Conservation (phyloP, 2,797 vertebrate species). For the Cygnus olor region DNA sequence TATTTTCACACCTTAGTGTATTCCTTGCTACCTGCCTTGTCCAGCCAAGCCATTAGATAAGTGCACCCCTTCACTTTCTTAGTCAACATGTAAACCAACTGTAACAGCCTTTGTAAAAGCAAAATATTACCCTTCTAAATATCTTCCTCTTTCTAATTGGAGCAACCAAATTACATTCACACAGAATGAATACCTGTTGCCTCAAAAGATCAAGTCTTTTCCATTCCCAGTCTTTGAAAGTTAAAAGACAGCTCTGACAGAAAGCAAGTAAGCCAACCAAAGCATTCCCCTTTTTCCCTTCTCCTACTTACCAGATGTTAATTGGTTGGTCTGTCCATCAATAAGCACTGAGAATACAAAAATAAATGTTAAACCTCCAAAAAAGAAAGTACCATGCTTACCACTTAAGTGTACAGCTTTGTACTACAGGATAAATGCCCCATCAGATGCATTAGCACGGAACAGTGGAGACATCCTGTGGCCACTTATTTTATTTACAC, state of each 20-base stretch:
- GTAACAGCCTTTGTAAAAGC: background rate
- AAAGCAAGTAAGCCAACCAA: background rate
- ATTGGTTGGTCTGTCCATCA: background rate
- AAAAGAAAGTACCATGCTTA: background rate
- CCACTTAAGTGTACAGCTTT: background rate
- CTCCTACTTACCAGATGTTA: background rate
- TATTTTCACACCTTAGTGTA: background rate
- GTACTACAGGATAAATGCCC: background rate
- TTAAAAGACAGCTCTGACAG: background rate
- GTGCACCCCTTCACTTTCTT: background rate
- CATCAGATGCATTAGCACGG: background rate
- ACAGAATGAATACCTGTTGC: background rate
- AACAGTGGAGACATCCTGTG: conserved; percentile 71
- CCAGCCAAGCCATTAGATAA: background rate
- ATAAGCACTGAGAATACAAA: background rate
- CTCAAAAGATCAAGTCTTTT: background rate
- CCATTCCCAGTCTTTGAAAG: background rate
- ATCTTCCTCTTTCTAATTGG: background rate
- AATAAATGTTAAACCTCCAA: background rate
- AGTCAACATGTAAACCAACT: background rate
- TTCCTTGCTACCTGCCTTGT: background rate
- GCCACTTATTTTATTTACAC: conserved; percentile 8
- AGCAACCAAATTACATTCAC: background rate
- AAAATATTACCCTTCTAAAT: background rate
- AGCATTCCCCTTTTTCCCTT: background rate